phyloP scores from a whole-genome alignment of 2,888 invertebrate species.

The Phlogophora meticulosa region DNA sequence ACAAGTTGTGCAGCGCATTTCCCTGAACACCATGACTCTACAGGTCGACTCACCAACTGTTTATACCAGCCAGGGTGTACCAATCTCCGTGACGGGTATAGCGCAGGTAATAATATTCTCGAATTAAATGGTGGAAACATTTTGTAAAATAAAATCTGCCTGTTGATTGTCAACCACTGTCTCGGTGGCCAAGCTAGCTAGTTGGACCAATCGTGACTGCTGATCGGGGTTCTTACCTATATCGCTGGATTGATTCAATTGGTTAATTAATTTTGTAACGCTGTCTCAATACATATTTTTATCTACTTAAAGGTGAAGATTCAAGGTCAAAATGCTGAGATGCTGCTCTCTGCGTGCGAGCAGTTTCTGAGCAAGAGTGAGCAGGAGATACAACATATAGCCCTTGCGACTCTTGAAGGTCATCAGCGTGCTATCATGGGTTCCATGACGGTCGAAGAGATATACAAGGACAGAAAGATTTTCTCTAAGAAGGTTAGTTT shows the following conservation, averaged over 20 bases:
- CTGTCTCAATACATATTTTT: constrained; percentile 1
- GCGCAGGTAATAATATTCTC: constrained; percentile 94
- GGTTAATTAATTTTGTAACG: background rate
- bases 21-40: constrained; percentile 99
- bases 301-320: constrained; percentile 93
- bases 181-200: background rate
- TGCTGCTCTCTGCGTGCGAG: constrained; percentile 97
- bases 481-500: constrained; percentile 94
- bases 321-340: constrained; percentile 97
- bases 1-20: constrained; percentile 97
- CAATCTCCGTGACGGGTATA: constrained; percentile 99
- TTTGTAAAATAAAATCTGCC: background rate
- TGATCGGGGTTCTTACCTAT: too few relatives aligned
- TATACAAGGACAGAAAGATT: constrained; percentile 98
- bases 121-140: background rate
- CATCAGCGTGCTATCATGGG: constrained; percentile 99
- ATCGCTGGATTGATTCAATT: too few relatives aligned
- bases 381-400: constrained; percentile 97
- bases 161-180: background rate
- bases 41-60: constrained; percentile 99
- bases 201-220: background rate
- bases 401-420: constrained; percentile 97
- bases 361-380: constrained; percentile 98
- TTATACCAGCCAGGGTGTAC: constrained; percentile 98
- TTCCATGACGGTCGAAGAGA: constrained; percentile 99